Conservation (phyloP, 2,797 vertebrate species). For the Oreortyx pictus region DNA sequence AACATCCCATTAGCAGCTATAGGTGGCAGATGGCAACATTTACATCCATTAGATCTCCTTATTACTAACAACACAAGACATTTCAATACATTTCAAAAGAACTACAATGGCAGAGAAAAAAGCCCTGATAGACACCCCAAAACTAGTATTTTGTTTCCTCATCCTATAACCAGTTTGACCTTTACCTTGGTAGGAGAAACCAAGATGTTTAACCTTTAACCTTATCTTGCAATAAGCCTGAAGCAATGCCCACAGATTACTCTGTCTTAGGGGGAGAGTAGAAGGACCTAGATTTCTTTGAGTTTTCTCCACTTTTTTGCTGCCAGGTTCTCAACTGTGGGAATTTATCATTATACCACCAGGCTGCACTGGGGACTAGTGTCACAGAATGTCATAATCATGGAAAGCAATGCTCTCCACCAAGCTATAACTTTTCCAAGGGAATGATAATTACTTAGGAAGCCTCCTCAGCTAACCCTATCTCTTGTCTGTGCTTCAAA, state of each 20-base stretch:
- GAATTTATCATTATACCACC: neutral
- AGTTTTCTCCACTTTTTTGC: neutral
- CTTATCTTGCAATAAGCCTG: neutral
- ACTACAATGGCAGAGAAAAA: neutral
- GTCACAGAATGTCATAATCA: neutral
- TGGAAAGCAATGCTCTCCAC: neutral
- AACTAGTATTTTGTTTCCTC: neutral
- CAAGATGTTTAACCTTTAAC: neutral
- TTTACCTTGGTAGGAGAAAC: conserved; percentile 31
- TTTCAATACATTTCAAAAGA: neutral
- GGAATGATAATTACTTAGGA: neutral
- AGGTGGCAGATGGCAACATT: neutral
- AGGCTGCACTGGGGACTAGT: neutral
- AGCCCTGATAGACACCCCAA: neutral
- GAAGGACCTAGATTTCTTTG: neutral
- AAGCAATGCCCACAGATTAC: neutral
- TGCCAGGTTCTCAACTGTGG: neutral
- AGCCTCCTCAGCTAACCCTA: neutral
- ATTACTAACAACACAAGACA: neutral
- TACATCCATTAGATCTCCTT: neutral
- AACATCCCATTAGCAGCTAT: neutral
- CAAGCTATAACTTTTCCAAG: neutral
- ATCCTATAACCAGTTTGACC: neutral
- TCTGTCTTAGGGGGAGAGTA: neutral
- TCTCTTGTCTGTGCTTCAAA: neutral